A percentile compares a stretch with the other conserved stretches of the same genome.
phyloP scores from a whole-genome alignment of 2,797 vertebrate species.

The Hylomyscus alleni region DNA sequence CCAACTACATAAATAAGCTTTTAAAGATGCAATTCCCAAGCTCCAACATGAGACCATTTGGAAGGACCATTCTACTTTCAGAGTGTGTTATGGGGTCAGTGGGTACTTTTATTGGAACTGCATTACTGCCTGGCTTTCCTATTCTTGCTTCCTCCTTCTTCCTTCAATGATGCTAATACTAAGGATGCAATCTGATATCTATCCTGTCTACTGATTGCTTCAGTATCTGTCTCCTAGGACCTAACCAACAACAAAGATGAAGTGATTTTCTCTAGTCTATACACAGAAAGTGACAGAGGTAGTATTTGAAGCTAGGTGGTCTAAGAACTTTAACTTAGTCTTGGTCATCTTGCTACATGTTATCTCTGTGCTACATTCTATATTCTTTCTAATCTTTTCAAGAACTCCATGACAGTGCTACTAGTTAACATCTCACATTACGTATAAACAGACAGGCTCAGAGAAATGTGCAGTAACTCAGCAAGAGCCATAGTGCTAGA shows the following conservation, averaged over 20 bases:
- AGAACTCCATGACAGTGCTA: background rate
- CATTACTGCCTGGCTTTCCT: background rate
- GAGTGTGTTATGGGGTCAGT: background rate
- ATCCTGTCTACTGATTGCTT: background rate
- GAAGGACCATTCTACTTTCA: background rate
- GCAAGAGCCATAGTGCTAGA: background rate
- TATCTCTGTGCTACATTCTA: background rate
- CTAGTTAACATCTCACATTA: background rate
- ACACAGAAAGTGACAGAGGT: background rate
- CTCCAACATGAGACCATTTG: background rate
- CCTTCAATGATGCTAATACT: background rate
- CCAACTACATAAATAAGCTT: background rate
- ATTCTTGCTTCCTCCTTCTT: background rate
- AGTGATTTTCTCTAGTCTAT: constrained; percentile 1
- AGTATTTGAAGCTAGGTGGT: background rate
- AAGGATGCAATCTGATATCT: background rate
- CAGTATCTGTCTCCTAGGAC: background rate
- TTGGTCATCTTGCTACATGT: constrained; percentile 1
- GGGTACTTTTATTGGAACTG: background rate
- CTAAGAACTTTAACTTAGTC: background rate
- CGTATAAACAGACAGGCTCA: background rate
- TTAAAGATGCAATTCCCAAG: background rate
- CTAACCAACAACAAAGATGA: background rate
- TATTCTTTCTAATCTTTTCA: constrained; percentile 42
- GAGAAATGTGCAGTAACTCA: constrained; percentile 25